These are phyloP conservation scores for Aratinga solstitialis DNA, from an alignment of 2,797 vertebrate species.

Conservation along the genomic window DNA sequence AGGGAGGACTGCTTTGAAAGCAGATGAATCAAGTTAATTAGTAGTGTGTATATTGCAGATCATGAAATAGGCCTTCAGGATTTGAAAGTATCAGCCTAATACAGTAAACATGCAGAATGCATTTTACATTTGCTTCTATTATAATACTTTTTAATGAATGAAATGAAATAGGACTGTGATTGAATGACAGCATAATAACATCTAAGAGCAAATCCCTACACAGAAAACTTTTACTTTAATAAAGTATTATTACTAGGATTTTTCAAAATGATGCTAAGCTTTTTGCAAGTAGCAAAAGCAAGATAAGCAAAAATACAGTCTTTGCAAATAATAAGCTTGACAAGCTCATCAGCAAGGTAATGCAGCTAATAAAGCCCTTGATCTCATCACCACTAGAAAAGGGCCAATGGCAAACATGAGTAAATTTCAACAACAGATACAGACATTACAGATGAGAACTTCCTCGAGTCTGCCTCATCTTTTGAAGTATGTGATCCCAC, in stretches of 20 bases:
- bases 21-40: conserved; percentile 58
- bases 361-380: conserved; percentile 37
- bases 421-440: not conserved
- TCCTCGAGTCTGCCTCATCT: not conserved
- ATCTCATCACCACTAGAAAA: not conserved
- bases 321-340: not conserved
- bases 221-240: conserved; percentile 14
- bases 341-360: conserved; percentile 42
- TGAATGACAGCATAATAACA: conserved; percentile 28
- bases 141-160: conserved; percentile 20
- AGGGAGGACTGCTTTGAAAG: conserved; percentile 25
- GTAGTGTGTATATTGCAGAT: not conserved
- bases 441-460: not conserved
- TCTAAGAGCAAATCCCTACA: conserved; percentile 21
- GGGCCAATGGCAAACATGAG: not conserved
- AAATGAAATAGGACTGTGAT: conserved; percentile 13
- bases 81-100: not conserved
- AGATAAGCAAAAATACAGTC: conserved; percentile 6
- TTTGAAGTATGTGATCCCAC: not conserved
- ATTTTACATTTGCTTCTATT: not conserved
- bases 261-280: not conserved
- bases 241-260: not conserved
- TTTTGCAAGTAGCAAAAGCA: not conserved
- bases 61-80: not conserved
- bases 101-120: not conserved